Evolutionary conservation across 2,888 invertebrate species (phyloP).

Genomic region (Mechanitis messenoides): DNA sequence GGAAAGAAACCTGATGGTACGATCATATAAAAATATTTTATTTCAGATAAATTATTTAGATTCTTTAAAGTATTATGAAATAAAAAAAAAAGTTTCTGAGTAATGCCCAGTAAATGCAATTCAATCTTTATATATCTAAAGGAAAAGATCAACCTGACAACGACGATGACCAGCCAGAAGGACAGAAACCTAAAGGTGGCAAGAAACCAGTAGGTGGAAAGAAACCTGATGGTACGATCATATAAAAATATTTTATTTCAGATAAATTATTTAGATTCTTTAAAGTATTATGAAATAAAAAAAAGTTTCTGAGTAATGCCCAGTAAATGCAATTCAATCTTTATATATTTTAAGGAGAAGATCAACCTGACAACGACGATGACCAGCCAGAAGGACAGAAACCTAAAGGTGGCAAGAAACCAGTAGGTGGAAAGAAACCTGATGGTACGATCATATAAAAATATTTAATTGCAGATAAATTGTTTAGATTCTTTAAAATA

Average conservation of each 20-base stretch:
- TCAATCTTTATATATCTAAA: no score
- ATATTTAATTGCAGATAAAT: no score
- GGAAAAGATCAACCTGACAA: not conserved
- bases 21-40: not conserved
- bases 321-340: not conserved
- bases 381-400: constrained; percentile 3
- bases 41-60: not conserved
- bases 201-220: constrained; percentile 1
- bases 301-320: no score
- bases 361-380: not conserved
- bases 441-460: no score
- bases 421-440: no score
- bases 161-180: not conserved
- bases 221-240: not conserved
- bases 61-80: not conserved
- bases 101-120: no score
- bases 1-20: not conserved
- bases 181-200: not conserved
- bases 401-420: constrained; percentile 1
- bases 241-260: no score
- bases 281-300: no score
- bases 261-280: no score
- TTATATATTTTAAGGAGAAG: not conserved
- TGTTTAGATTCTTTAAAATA: no score
- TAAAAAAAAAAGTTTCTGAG: not conserved